Base-by-base conservation (phyloP, 2,888 invertebrate species). In the Rhodophaea formosa region DNA sequence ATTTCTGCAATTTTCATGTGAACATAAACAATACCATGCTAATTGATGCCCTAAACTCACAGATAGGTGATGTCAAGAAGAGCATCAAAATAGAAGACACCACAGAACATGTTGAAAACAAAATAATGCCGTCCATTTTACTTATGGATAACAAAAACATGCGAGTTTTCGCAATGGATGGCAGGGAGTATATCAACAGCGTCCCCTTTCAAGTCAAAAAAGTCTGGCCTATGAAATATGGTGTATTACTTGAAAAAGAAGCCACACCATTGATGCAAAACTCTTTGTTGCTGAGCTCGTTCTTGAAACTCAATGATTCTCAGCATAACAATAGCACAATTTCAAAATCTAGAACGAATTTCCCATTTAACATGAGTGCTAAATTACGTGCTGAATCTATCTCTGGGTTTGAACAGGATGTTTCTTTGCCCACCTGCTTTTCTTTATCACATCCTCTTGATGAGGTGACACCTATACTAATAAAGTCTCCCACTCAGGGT, bases 381-480 rank as follows among this genome's bases (percentile, higher is more conserved):
- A 86, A 80, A 59, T 64, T 86, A 7, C 74, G 86, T 8, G 79
- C 82, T 0, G 90, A 90, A 56, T 88, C 89, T 0, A 67, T 84
- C 0, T 81, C 84, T 0, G 82, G 74, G 0, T 87, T 79, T 35
- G 91, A 91, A 3, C 79, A 82, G n/a, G 91, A 92, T 44, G 88
- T 93, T 53, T 88, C 91, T 0, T 91, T 96, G 74, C 96, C 98
- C 0, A 94, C 95, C 0, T 92, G 98, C 52, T 98, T 97, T 82
- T 97, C 97, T 8, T 85, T 98, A 59, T 93, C 95, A 0, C 97
- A 98, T 92, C 98, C 98, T 0, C 86, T 98, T 56, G 97, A 98
- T 80, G 98, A 98, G 85, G 95, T 97, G 29, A 95, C 96, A 57
- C 98, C 98, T 0, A 93, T 98, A 39, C 85, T 96, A 7, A 92